Evolutionary conservation across 2,888 invertebrate species (phyloP).

Genomic region (Eupithecia abbreviata): DNA sequence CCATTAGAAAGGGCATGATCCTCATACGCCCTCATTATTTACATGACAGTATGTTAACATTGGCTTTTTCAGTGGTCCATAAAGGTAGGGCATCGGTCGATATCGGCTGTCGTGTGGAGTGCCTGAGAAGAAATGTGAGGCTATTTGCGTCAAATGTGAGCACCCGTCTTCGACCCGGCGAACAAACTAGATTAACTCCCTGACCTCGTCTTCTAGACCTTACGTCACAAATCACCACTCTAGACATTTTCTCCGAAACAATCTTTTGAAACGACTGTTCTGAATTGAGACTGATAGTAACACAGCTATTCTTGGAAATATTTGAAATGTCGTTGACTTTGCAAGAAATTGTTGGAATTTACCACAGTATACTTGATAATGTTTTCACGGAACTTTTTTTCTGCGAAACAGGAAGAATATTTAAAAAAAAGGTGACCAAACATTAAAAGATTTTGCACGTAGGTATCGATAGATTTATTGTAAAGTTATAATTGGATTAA

Average conservation of each 20-base stretch:
- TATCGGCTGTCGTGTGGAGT: conserved; percentile 71
- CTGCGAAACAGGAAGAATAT: neutral
- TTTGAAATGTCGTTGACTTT: neutral
- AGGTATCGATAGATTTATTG: neutral
- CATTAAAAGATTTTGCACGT: neutral
- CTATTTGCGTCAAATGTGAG: conserved; percentile 76
- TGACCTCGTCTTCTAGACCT: conserved; percentile 59
- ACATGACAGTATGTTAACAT: conserved; percentile 46
- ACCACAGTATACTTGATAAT: neutral
- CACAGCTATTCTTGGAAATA: neutral
- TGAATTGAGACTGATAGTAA: neutral
- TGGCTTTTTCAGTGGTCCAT: conserved; percentile 61
- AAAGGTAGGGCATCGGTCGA: conserved; percentile 65
- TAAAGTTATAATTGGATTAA: neutral
- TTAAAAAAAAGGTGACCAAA: neutral
- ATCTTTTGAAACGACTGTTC: conserved; percentile 1
- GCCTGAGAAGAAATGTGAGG: conserved; percentile 72
- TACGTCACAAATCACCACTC: conserved; percentile 56
- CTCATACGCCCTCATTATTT: conserved; percentile 41
- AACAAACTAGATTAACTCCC: conserved; percentile 72
- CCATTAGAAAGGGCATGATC: conserved; percentile 40
- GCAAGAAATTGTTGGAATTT: neutral
- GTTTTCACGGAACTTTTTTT: neutral
- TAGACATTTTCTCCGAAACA: conserved; percentile 18
- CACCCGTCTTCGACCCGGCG: conserved; percentile 59